phyloP scores from a whole-genome alignment of 2,888 invertebrate genomes.

The Encarsia formosa region DNA sequence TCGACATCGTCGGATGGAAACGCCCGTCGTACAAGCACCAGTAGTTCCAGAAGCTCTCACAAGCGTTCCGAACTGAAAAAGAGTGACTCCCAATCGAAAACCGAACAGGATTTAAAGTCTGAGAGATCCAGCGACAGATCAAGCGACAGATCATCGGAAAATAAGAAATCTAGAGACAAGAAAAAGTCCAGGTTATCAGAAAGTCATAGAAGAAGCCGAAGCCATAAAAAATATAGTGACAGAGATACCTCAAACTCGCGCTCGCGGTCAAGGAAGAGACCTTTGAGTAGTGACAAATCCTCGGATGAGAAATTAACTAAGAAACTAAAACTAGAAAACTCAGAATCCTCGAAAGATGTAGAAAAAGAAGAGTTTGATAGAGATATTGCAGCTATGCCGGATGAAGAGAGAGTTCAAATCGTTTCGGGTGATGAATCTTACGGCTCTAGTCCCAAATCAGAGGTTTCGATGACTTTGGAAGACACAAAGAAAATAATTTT shows the following conservation, averaged over 20 bases:
- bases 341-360: conserved; percentile 19
- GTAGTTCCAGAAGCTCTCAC: conserved; percentile 39
- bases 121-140: conserved; percentile 20
- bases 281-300: conserved; percentile 32
- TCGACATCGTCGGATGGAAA: conserved; percentile 36
- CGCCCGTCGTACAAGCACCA: conserved; percentile 37
- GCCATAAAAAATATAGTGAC: conserved; percentile 66
- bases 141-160: conserved; percentile 34
- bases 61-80: conserved; percentile 35
- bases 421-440: conserved; percentile 48
- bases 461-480: conserved; percentile 39
- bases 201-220: conserved; percentile 73
- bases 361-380: conserved; percentile 24
- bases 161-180: conserved; percentile 45
- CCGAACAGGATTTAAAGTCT: too few species aligned
- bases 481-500: conserved; percentile 43
- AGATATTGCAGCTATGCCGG: conserved; percentile 39
- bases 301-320: conserved; percentile 45
- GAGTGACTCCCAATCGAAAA: too few species aligned
- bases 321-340: conserved; percentile 56
- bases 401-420: conserved; percentile 49
- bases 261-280: conserved; percentile 45
- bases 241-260: conserved; percentile 54
- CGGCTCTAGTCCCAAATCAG: conserved; percentile 43
- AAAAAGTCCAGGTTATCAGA: conserved; percentile 57